Conservation (phyloP, 2,888 invertebrate genomes). For the Leistus spinibarbis region DNA sequence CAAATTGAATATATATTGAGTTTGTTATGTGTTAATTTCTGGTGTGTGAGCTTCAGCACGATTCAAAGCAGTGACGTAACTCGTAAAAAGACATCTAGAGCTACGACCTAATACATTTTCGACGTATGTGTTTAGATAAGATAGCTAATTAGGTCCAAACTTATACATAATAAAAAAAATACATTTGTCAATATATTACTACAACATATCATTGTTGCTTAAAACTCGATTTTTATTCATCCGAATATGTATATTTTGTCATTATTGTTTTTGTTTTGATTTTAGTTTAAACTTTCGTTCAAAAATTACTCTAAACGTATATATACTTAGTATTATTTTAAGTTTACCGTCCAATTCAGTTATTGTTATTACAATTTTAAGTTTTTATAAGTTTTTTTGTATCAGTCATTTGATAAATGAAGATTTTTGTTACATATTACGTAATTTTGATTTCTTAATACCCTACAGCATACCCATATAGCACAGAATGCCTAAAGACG, state of each 20-base stretch:
- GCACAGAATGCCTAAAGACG: no score
- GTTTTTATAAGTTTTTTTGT: neutral
- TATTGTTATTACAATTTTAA: neutral
- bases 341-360: neutral
- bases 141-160: slow-evolving; percentile 37
- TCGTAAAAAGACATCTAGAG: slow-evolving; percentile 36
- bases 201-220: slow-evolving; percentile 39
- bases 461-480: neutral
- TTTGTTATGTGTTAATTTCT: slow-evolving; percentile 18
- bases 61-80: slow-evolving; percentile 31
- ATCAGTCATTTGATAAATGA: neutral
- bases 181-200: slow-evolving; percentile 39
- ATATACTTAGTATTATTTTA: neutral
- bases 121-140: slow-evolving; percentile 39
- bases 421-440: neutral
- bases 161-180: slow-evolving; percentile 39
- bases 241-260: neutral
- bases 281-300: neutral
- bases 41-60: slow-evolving; percentile 39
- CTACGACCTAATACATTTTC: slow-evolving; percentile 39
- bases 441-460: neutral
- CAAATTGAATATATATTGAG: neutral
- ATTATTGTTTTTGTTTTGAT: neutral
- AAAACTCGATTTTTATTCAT: slow-evolving; percentile 31
- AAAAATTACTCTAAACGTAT: neutral